A percentile compares a stretch with the other conserved stretches of the same genome.
Evolutionary conservation across 2,113 vertebrate genomes (phyloP).

Genomic region (Atlantisia rogersi): DNA sequence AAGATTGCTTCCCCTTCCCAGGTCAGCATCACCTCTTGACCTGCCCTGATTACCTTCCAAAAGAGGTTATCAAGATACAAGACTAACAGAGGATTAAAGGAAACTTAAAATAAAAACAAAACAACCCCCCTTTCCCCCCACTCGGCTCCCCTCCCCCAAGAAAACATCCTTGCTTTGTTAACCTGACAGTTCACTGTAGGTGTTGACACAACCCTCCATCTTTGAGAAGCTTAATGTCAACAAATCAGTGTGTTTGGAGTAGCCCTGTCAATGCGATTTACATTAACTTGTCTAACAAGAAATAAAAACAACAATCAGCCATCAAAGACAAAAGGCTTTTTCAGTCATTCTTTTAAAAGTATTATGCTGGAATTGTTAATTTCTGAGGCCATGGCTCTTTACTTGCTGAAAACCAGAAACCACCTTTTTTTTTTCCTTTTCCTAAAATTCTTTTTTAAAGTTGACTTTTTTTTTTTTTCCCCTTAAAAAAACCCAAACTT

Average conservation of each 20-base stretch:
- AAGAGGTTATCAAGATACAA: conserved; percentile 63
- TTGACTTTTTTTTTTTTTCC: neutral
- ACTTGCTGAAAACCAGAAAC: conserved; percentile 42
- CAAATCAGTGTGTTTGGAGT: conserved; percentile 61
- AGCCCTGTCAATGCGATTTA: conserved; percentile 66
- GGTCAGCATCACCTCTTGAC: conserved; percentile 53
- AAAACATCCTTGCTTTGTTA: conserved; percentile 68
- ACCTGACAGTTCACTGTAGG: conserved; percentile 61
- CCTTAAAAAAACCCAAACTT: neutral
- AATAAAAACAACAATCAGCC: conserved; percentile 68
- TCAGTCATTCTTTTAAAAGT: neutral
- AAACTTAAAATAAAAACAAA: conserved; percentile 69
- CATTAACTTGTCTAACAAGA: conserved; percentile 65
- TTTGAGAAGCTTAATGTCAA: conserved; percentile 53
- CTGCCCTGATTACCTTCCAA: conserved; percentile 50
- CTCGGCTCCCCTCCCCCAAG: conserved; percentile 23
- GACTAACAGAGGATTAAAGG: conserved; percentile 64
- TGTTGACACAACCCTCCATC: conserved; percentile 70
- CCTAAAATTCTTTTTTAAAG: neutral
- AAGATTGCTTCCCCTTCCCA: conserved; percentile 60
- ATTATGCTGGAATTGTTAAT: conserved; percentile 16
- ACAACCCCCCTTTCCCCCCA: neutral
- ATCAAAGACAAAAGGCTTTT: conserved; percentile 51
- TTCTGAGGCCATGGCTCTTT: neutral
- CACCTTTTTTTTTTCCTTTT: neutral